Evolutionary conservation across 2,888 invertebrate genomes (phyloP).

Genomic region (Dolichomitus sp.): DNA sequence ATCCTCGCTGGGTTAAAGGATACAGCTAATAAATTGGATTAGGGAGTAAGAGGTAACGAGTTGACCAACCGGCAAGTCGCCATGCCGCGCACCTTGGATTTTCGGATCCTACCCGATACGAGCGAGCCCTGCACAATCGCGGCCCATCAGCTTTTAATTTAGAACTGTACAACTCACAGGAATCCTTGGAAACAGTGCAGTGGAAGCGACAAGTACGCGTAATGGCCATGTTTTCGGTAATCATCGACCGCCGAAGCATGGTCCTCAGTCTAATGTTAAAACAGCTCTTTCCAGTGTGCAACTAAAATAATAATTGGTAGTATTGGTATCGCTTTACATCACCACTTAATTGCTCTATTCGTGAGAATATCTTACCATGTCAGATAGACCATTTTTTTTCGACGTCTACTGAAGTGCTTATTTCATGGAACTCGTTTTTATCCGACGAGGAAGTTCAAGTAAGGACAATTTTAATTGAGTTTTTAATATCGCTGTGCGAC

Average conservation of each 20-base stretch:
- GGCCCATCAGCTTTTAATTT: conserved; percentile 76
- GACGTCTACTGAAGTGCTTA: too few species aligned
- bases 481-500: too few species aligned
- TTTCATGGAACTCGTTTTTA: too few species aligned
- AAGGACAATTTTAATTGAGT: background rate
- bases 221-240: conserved; percentile 58
- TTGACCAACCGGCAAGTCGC: conserved; percentile 37
- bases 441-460: background rate
- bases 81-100: conserved; percentile 6
- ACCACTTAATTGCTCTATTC: background rate
- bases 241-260: conserved; percentile 49
- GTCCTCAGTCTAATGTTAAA: background rate
- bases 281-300: background rate
- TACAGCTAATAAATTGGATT: conserved; percentile 73
- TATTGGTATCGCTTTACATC: background rate
- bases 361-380: background rate
- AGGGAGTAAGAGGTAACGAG: conserved; percentile 61
- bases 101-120: conserved; percentile 29
- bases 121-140: conserved; percentile 56
- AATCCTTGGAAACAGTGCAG: conserved; percentile 60
- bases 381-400: background rate
- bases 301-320: background rate
- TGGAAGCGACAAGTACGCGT: conserved; percentile 58
- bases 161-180: conserved; percentile 72
- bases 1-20: conserved; percentile 69